Conservation (phyloP, 2,888 invertebrate species). For the Trichopoda pennipes region DNA sequence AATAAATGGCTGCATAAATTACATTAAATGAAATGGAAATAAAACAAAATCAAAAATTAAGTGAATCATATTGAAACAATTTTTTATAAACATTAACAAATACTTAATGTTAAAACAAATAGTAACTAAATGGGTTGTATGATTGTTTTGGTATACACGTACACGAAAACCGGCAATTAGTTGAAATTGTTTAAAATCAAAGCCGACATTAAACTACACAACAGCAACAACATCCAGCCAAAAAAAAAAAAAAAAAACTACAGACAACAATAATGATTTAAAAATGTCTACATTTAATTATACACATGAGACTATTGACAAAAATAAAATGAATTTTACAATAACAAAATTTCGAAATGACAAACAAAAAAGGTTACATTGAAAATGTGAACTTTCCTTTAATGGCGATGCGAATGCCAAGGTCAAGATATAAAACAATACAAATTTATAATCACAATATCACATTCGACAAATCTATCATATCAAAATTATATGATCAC, state of each 20-base stretch:
- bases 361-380: slow-evolving; percentile 44
- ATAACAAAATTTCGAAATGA: slow-evolving; percentile 16
- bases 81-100: background rate
- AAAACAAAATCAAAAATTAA: background rate
- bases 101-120: background rate
- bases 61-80: slow-evolving; percentile 18
- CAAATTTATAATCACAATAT: background rate
- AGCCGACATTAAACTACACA: slow-evolving; percentile 29
- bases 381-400: slow-evolving; percentile 66
- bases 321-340: slow-evolving; percentile 6
- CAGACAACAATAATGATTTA: slow-evolving; percentile 20
- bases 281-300: slow-evolving; percentile 29
- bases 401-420: slow-evolving; percentile 65
- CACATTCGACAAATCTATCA: background rate
- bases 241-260: slow-evolving; percentile 22
- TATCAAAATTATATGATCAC: background rate
- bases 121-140: background rate
- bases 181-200: slow-evolving; percentile 39
- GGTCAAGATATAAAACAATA: slow-evolving; percentile 38
- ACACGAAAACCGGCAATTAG: slow-evolving; percentile 54
- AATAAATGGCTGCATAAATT: background rate
- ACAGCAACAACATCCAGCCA: too few species aligned
- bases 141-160: background rate
- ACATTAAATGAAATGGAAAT: slow-evolving; percentile 11
- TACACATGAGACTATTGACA: slow-evolving; percentile 21